A percentile compares a stretch with the other conserved stretches of the same genome.
Evolutionary conservation across 2,113 vertebrate species (phyloP).

Genomic region (Scomber japonicus): DNA sequence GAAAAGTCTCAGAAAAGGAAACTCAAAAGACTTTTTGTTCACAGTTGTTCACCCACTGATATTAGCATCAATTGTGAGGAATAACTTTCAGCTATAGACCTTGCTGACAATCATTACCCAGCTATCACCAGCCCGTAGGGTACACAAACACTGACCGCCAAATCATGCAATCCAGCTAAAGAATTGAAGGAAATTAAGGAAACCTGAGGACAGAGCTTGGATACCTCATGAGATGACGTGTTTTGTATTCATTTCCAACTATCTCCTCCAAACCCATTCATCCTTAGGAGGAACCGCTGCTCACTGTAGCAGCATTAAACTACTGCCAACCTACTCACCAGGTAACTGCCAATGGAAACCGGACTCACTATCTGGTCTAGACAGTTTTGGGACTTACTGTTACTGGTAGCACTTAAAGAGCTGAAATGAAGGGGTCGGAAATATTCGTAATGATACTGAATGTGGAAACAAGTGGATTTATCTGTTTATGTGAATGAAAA

Average conservation of each 20-base stretch:
- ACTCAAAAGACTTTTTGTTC: not conserved
- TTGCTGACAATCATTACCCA: conserved; percentile 66
- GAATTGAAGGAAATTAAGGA: not conserved
- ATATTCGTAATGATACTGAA: conserved; percentile 60
- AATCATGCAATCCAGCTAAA: not conserved
- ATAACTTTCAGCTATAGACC: conserved; percentile 2
- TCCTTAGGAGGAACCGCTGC: conserved; percentile 42
- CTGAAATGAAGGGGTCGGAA: conserved; percentile 14
- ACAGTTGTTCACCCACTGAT: not conserved
- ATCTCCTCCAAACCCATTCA: conserved; percentile 18
- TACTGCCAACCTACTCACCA: conserved; percentile 79
- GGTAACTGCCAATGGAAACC: conserved; percentile 76
- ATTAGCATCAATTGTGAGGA: conserved; percentile 21
- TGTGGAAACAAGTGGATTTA: conserved; percentile 65
- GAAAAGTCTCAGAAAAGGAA: not conserved
- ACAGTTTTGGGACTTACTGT: conserved; percentile 33
- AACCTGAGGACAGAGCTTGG: conserved; percentile 1
- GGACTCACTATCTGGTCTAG: conserved; percentile 36
- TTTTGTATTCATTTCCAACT: conserved; percentile 29
- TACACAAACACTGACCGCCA: not conserved
- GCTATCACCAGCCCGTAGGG: conserved; percentile 11
- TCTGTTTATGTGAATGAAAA: conserved; percentile 72
- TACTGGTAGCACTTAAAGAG: conserved; percentile 58
- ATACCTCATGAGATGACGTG: not conserved
- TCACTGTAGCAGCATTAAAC: conserved; percentile 59